Base-by-base conservation (phyloP, 2,113 vertebrate genomes). In the Brachyistius frenatus region DNA sequence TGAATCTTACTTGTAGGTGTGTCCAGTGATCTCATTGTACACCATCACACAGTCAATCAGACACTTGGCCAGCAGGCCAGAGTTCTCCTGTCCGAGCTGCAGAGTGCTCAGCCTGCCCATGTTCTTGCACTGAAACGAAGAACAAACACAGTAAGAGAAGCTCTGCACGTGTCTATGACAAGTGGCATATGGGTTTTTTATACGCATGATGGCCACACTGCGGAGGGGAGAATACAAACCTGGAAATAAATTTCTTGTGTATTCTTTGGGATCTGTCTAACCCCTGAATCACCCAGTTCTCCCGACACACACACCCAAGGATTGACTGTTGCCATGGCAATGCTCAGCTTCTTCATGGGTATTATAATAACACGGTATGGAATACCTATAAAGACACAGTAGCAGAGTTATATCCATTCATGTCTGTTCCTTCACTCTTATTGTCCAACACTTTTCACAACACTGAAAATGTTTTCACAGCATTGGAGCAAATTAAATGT, bases 1-100 rank as follows among this genome's bases (percentile, higher is more conserved):
- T 5, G n/a, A 65, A 1, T 69, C 96, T 95, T 93, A 99, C 98
- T 93, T 98, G 93, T 99, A 99, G 0, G 96, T 97, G 81, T 99
- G 98, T 82, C 97, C 97, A 2, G 97, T 99, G 82, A 99, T 97
- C 94, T 99, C 98, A 62, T 98, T 99, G 83, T 98, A 95, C 86
- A 99, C 97, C 96, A 99, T 95, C 92, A 99, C 98, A 58, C 96
- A 99, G 91, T 99, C 98, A 82, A 99, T 97, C 73, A 99, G 93
- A 97, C 98, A 99, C 92, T 99, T 99, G 88, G 98, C 96, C 84
- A 99, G 93, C 0, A 99, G 85, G 69, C 98, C 98, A 0, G 98
- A 97, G 94, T 98, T 99, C 91, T 99, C 98, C 37, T 99, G 98
- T 11, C 98, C 98, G 78, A 99, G 93, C 92, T 99, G 97, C 86